Conservation (phyloP, 1,140 invertebrate species). For the Drosophila truncata region DNA sequence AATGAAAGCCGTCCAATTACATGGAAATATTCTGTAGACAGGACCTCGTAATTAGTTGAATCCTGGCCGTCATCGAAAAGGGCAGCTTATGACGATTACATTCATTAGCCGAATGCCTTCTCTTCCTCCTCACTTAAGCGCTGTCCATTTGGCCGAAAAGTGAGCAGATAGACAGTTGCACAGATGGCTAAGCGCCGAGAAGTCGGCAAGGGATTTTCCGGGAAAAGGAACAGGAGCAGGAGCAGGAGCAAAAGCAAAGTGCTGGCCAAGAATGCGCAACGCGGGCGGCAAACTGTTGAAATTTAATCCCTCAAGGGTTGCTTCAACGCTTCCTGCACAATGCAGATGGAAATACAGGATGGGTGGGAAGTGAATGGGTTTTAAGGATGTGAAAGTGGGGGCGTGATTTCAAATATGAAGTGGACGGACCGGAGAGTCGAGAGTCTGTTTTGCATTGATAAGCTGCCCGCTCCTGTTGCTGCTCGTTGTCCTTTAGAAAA, state of each 20-base stretch:
- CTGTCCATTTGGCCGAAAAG: constrained; percentile 36
- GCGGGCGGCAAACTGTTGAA: constrained; percentile 76
- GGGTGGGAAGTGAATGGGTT: constrained; percentile 1
- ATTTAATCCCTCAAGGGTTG: constrained; percentile 83
- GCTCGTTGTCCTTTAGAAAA: constrained; percentile 45
- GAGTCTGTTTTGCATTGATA: constrained; percentile 82
- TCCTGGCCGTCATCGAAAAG: constrained; percentile 38
- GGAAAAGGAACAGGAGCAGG: constrained; percentile 32
- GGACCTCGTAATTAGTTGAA: constrained; percentile 37
- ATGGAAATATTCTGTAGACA: constrained; percentile 62
- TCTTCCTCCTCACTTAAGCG: constrained; percentile 3
- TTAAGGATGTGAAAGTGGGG: constrained; percentile 5
- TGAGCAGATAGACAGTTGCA: constrained; percentile 15
- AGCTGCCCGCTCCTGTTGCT: constrained; percentile 41
- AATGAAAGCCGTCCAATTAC: constrained; percentile 60
- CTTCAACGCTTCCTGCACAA: constrained; percentile 75
- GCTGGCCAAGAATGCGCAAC: constrained; percentile 76
- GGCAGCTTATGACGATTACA: constrained; percentile 79
- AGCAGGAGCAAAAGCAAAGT: constrained; percentile 47
- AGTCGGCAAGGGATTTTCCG: constrained; percentile 56
- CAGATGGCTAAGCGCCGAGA: constrained; percentile 65
- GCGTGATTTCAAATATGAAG: constrained; percentile 62
- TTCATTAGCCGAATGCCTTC: constrained; percentile 75
- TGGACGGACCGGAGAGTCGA: constrained; percentile 52
- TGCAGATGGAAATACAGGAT: constrained; percentile 11